Conservation (phyloP, 2,888 invertebrate species). For the Monoplex corrugatus region DNA sequence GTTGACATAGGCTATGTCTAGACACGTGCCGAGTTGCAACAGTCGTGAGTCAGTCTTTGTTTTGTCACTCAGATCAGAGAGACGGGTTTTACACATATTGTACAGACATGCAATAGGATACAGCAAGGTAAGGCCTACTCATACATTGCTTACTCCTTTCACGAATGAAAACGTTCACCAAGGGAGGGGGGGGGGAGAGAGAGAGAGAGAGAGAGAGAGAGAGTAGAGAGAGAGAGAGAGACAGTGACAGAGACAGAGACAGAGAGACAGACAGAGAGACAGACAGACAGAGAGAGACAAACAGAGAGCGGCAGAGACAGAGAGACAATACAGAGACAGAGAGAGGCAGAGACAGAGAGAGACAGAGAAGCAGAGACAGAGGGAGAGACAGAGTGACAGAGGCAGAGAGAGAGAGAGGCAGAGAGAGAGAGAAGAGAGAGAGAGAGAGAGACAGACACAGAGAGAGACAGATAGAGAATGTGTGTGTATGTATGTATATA, state of each 20-base stretch:
- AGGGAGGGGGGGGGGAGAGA: too few relatives aligned
- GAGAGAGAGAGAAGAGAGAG: constrained; percentile 39
- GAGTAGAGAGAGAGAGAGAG: neutral
- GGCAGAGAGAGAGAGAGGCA: neutral
- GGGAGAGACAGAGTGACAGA: neutral
- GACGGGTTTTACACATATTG: too few relatives aligned
- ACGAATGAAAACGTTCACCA: too few relatives aligned
- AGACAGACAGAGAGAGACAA: constrained; percentile 45
- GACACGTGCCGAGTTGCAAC: too few relatives aligned
- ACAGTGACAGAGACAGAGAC: constrained; percentile 39
- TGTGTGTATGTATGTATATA: too few relatives aligned
- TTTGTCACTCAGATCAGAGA: too few relatives aligned
- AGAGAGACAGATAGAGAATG: constrained; percentile 48
- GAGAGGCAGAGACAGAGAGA: constrained; percentile 15
- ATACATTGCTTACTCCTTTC: too few relatives aligned
- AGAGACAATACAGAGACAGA: neutral
- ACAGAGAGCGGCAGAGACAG: neutral
- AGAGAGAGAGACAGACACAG: constrained; percentile 48
- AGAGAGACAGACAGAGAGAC: constrained; percentile 42
- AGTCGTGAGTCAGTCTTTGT: too few relatives aligned
- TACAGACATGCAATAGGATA: too few relatives aligned
- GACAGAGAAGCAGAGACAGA: constrained; percentile 19
- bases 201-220: neutral
- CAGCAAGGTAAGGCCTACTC: too few relatives aligned
- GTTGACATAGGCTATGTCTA: too few relatives aligned